These are phyloP conservation scores for Bombus soroeensis DNA, from an alignment of 1,140 invertebrate species.

Conservation along the genomic window DNA sequence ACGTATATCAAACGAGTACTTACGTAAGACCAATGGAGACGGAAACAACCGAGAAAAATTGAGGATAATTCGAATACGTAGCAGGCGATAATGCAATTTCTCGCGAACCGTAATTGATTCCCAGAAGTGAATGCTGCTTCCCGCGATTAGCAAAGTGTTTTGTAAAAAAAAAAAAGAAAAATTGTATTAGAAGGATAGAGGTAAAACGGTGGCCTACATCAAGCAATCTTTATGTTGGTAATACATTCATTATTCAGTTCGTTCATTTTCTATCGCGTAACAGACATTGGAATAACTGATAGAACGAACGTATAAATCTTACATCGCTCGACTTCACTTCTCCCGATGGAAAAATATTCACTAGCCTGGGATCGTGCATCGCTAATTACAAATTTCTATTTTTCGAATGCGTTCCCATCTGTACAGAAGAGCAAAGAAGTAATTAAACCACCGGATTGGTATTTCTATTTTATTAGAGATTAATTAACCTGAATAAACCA, in stretches of 20 bases:
- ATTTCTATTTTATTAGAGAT: background rate
- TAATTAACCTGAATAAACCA: too few relatives aligned
- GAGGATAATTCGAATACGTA: background rate
- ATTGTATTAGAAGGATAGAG: background rate
- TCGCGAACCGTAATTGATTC: background rate
- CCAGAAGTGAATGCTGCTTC: background rate
- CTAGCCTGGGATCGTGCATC: background rate
- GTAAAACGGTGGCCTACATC: background rate
- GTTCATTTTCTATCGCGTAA: background rate
- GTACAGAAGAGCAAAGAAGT: rapidly evolving
- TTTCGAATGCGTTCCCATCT: background rate
- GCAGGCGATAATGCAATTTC: background rate
- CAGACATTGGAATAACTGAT: background rate
- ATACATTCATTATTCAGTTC: conserved; percentile 1
- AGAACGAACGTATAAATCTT: background rate
- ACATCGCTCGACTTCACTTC: background rate
- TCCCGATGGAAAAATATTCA: background rate
- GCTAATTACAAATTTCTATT: background rate
- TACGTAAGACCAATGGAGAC: background rate
- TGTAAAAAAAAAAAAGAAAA: background rate
- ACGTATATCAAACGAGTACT: background rate
- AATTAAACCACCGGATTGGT: rapidly evolving
- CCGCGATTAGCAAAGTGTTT: background rate
- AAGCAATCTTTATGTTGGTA: background rate
- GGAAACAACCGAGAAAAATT: background rate